Conservation (phyloP, 2,888 invertebrate species). For the Aphrophora alni region DNA sequence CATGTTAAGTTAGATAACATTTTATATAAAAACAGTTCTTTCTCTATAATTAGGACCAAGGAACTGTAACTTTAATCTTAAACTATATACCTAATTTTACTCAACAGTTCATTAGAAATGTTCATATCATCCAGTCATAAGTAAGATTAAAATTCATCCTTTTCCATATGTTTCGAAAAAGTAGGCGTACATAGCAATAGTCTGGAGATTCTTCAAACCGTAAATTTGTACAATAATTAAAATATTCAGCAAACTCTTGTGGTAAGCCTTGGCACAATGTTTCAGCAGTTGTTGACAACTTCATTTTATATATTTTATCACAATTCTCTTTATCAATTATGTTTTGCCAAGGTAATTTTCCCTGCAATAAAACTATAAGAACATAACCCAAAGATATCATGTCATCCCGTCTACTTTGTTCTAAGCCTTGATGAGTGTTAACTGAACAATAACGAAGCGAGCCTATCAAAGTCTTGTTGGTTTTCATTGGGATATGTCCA, state of each 20-base stretch:
- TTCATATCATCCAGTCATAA: not conserved
- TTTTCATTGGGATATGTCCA: not conserved
- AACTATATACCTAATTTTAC: no score
- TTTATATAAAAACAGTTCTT: no score
- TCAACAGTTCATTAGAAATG: no score
- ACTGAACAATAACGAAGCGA: not conserved
- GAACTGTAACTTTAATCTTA: no score
- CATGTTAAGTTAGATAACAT: no score
- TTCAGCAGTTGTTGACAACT: not conserved
- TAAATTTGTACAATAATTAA: not conserved
- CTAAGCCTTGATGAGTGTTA: not conserved
- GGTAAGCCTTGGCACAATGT: not conserved
- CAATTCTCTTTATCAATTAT: not conserved
- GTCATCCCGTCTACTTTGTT: not conserved
- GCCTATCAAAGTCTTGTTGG: not conserved
- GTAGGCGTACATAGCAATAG: not conserved
- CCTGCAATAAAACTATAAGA: not conserved
- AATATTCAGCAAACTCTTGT: not conserved
- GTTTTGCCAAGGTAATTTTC: not conserved
- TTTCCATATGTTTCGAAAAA: not conserved
- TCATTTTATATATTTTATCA: not conserved
- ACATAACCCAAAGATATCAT: conserved; percentile 26
- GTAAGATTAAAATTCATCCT: not conserved
- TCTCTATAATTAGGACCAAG: no score
- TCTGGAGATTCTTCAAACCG: not conserved